Conservation (phyloP, 2,888 invertebrate species). For the Tetanocera ferruginea region DNA sequence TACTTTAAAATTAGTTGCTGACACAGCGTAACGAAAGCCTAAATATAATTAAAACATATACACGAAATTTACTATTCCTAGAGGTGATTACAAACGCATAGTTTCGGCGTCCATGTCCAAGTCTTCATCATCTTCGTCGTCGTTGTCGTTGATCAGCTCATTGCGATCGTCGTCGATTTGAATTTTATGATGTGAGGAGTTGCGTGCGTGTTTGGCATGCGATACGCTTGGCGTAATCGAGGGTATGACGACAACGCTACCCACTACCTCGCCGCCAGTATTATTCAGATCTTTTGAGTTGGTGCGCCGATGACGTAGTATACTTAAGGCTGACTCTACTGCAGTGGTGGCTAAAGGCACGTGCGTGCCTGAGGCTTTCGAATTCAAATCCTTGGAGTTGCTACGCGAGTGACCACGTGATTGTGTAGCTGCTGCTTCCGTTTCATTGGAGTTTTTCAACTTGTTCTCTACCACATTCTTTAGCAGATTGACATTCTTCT, state of each 20-base stretch:
- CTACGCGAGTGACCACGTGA: slow-evolving; percentile 71
- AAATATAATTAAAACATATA: too few relatives aligned
- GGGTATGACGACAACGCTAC: not conserved
- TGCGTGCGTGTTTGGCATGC: slow-evolving; percentile 55
- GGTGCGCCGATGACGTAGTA: slow-evolving; percentile 74
- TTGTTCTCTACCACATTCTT: slow-evolving; percentile 66
- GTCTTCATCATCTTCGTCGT: slow-evolving; percentile 52
- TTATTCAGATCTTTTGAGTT: slow-evolving; percentile 73
- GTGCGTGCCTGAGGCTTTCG: slow-evolving; percentile 47
- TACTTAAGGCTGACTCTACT: slow-evolving; percentile 57
- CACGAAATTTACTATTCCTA: too few relatives aligned
- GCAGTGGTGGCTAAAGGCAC: slow-evolving; percentile 46
- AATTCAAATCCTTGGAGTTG: slow-evolving; percentile 70
- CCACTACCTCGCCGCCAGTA: slow-evolving; percentile 26
- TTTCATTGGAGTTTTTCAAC: slow-evolving; percentile 68
- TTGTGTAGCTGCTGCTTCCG: slow-evolving; percentile 53
- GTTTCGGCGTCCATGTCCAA: slow-evolving; percentile 46
- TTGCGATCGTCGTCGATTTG: slow-evolving; percentile 68
- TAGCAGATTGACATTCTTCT: slow-evolving; percentile 65
- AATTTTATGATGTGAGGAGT: slow-evolving; percentile 67
- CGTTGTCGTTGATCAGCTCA: slow-evolving; percentile 58
- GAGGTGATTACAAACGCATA: slow-evolving; percentile 41
- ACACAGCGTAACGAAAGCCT: not conserved
- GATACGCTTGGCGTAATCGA: slow-evolving; percentile 16
- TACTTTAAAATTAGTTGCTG: not conserved